A percentile compares a stretch with the other conserved stretches of the same genome.
phyloP scores from a whole-genome alignment of 2,797 vertebrate genomes.

The Onychomys torridus region DNA sequence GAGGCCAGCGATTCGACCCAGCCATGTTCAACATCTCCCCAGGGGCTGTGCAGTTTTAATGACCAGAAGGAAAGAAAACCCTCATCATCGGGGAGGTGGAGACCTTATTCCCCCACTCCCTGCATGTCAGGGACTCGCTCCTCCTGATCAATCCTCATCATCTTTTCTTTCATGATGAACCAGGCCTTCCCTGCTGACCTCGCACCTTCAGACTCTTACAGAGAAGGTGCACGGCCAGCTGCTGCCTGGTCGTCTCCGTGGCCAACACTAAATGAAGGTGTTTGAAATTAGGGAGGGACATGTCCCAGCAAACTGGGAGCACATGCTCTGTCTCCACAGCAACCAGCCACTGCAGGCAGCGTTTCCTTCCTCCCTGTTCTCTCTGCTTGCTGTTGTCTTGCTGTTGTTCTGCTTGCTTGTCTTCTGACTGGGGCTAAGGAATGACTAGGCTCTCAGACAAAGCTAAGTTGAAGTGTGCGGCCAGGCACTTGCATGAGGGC shows the following conservation, averaged over 20 bases:
- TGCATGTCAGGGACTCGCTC: conserved; percentile 38
- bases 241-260: neutral
- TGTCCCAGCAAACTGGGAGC: conserved; percentile 40
- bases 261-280: neutral
- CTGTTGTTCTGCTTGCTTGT: conserved; percentile 61
- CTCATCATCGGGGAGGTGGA: neutral
- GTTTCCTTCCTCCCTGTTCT: neutral
- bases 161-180: conserved; percentile 11
- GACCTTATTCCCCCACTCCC: neutral
- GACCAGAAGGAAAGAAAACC: conserved; percentile 41
- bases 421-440: neutral
- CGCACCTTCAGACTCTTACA: neutral
- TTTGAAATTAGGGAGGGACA: conserved; percentile 67
- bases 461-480: conserved; percentile 49
- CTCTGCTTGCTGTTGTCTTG: conserved; percentile 22
- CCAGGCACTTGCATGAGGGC: neutral
- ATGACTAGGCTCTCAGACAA: neutral
- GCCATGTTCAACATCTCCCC: conserved; percentile 98
- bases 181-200: neutral
- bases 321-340: conserved; percentile 77
- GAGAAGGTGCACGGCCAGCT: conserved; percentile 29
- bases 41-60: conserved; percentile 96
- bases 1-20: conserved; percentile 96
- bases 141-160: neutral
- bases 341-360: conserved; percentile 68